Base-by-base conservation (phyloP, 2,888 invertebrate genomes). In the Plagodis dolabraria region DNA sequence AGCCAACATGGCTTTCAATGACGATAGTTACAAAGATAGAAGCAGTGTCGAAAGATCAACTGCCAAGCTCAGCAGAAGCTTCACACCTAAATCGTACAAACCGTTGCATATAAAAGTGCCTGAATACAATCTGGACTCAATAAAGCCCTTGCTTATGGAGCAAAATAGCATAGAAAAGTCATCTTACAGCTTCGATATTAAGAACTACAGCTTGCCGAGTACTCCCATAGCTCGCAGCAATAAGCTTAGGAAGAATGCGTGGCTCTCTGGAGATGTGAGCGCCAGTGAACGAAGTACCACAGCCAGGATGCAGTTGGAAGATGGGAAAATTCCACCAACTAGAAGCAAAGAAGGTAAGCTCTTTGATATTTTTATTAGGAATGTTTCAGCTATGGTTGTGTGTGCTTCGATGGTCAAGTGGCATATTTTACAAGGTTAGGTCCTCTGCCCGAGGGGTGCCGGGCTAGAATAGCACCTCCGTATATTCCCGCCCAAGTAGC, bases 221-320 rank as follows among this genome's bases (percentile, higher is more conserved):
- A 93, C 93, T 6, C 93, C 94, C 0, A 94, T 94, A 57, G 94
- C 94, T 5, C 80, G 93, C 6, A 93, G 92, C 69, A 94, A 93
- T 61, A 93, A 93, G 68, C 75, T 94, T 65, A 86, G 93, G 65
- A 92, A 89, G 64, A 93, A 93, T 57, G 93, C 93, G 7, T 94
- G 94, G 94, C 77, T 94, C 0, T 92, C 93, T 0, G 93, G 93
- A 8, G 91, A 92, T 47, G 63, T 89, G 40, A 76, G 71, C 45
- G 64, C 70, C 0, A 72, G 69, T 5, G 78, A 77, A 8, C 71
- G 67, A 8, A 75, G 66, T 57, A 48, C 63, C 10, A 76, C 73
- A 7, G 51, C 43, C 5, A 69, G 68, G 55, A 40, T 68, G n/a
- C 72, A 65, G 45, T 65, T 10, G 7, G 52, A 44, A 34, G 34